Evolutionary conservation across 2,797 vertebrate genomes (phyloP), one percentile per base, ranked within the genome.

Genomic region (Synanceia verrucosa): DNA sequence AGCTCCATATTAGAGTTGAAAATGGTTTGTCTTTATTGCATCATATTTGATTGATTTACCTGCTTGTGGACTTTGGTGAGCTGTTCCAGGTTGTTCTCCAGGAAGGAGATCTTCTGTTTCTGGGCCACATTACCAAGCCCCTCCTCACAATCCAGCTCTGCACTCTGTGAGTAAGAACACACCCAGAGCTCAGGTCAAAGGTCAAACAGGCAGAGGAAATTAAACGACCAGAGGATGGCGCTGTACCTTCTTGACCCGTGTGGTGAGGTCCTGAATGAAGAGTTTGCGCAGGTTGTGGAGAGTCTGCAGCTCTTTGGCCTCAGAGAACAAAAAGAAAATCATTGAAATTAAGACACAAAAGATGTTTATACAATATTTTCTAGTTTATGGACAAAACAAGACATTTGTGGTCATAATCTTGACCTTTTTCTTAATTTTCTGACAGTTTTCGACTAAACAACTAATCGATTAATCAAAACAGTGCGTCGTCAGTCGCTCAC

Each of bases 1-100:
- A 8, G n/a, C 39, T n/a, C n/a, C n/a, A n/a, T n/a, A n/a, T n/a
- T n/a, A n/a, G n/a, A n/a, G n/a, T n/a, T n/a, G n/a, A n/a, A n/a
- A n/a, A n/a, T n/a, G n/a, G n/a, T n/a, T n/a, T 37, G 36, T 37
- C 14, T 37, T n/a, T n/a, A n/a, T n/a, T 37, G 6, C 16, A 29
- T 29, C 28, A 29, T 37, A 37, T 5, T 37, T 37, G 14, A 14
- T 13, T 37, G 14, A 16, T 24, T n/a, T 73, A 93, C 92, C 93
- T 93, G 96, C 83, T 98, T 97, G 95, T 98, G 97, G 88, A 97
- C 96, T 66, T 97, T 97, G 28, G 96, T 98, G 91, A 98, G 97
- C 86, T 98, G 97, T 79, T 97, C 96, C 90, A 98, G 82, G 90
- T 97, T 98, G 85, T 98, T 97, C 89, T 98, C 97, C 90, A 98